Percentiles rank a stretch among this genome's conserved stretches.
These are phyloP conservation scores for Drosophila differens DNA, from an alignment of 2,888 invertebrate species.

Conservation along the genomic window DNA sequence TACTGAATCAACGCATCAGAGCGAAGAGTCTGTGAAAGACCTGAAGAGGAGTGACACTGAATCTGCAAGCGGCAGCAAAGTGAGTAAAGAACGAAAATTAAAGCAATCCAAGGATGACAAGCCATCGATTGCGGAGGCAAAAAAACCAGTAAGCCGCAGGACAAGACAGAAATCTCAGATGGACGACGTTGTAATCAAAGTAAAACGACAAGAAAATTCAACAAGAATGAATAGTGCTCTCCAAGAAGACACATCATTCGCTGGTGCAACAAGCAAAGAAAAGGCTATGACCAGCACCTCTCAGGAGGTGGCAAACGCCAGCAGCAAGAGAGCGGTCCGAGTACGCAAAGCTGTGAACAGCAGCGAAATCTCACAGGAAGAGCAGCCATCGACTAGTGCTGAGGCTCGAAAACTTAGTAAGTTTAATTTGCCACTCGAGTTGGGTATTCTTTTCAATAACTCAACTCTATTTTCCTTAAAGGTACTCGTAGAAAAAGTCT, in stretches of 20 bases:
- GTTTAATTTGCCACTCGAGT: not conserved
- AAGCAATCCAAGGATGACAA: conserved; percentile 1
- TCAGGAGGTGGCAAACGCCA: not conserved
- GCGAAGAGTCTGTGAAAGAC: conserved; percentile 1
- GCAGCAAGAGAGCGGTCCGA: not conserved
- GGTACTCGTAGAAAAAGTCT: conserved; percentile 2
- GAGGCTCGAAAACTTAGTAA: conserved; percentile 18
- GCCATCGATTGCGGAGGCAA: not conserved
- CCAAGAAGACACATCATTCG: not conserved
- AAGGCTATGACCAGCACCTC: not conserved
- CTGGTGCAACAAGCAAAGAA: not conserved
- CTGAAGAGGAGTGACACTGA: not conserved
- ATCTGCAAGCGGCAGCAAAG: conserved; percentile 1
- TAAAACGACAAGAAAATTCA: not conserved
- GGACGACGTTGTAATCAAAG: not conserved
- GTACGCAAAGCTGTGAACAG: not conserved
- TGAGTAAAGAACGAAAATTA: not conserved
- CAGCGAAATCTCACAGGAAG: not conserved
- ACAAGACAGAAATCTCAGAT: not conserved
- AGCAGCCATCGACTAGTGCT: conserved; percentile 4
- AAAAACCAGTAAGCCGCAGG: not conserved
- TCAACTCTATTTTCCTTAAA: not conserved
- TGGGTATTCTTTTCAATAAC: not conserved
- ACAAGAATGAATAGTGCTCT: not conserved
- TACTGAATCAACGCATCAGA: not conserved